Evolutionary conservation across 1,140 invertebrate species (phyloP).

Genomic region (Polypedilum vanderplanki): DNA sequence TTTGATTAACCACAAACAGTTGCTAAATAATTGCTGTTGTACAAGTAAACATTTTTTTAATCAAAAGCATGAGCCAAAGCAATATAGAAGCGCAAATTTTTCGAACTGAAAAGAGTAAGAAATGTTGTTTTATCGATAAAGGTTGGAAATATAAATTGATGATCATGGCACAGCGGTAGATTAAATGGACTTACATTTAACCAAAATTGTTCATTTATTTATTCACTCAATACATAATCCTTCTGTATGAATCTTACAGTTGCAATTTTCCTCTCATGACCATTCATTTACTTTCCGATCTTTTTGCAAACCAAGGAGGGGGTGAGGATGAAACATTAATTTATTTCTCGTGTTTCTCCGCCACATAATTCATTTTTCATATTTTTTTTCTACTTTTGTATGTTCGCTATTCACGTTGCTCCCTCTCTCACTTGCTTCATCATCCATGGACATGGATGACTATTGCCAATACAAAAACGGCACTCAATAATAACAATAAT

Average conservation of each 20-base stretch:
- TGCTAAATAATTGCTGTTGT: too few relatives aligned
- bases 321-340: constrained; percentile 8
- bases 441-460: constrained; percentile 11
- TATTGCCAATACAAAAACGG: constrained; percentile 15
- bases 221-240: not conserved
- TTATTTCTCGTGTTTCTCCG: constrained; percentile 22
- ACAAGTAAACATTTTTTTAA: too few relatives aligned
- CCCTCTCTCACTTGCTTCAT: not conserved
- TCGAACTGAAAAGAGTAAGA: not conserved
- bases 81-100: not conserved
- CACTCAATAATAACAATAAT: constrained; percentile 10
- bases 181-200: constrained; percentile 25
- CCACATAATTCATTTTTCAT: constrained; percentile 20
- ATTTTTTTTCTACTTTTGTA: not conserved
- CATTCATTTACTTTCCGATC: not conserved
- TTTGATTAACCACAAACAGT: too few relatives aligned
- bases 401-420: not conserved
- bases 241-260: not conserved
- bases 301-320: not conserved
- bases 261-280: not conserved
- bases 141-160: constrained; percentile 18
- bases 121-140: constrained; percentile 7
- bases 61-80: too few relatives aligned
- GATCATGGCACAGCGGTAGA: constrained; percentile 24
- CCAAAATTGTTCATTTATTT: constrained; percentile 27